Evolutionary conservation across 2,113 vertebrate species (phyloP).

Genomic region (Bostrychus sinensis): DNA sequence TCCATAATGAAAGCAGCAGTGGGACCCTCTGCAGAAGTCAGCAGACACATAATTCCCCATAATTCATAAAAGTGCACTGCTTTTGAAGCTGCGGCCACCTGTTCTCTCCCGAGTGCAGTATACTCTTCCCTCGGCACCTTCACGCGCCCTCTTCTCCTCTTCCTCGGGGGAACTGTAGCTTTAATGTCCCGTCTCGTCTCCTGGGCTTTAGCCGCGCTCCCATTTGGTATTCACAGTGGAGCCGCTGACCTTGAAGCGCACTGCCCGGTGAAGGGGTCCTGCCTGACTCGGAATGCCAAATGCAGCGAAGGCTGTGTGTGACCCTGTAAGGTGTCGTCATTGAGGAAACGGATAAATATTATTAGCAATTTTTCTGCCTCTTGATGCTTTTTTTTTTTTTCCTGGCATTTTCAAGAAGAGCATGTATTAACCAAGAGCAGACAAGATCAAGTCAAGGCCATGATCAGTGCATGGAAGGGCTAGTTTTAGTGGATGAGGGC

Average conservation of each 20-base stretch:
- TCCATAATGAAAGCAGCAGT: conserved; percentile 55
- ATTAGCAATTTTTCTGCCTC: conserved; percentile 19
- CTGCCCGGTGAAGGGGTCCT: conserved; percentile 40
- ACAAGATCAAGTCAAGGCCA: neutral
- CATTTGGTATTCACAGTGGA: conserved; percentile 68
- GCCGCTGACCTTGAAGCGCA: conserved; percentile 59
- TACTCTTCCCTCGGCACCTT: conserved; percentile 17
- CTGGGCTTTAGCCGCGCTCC: conserved; percentile 34
- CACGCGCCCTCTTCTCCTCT: conserved; percentile 32
- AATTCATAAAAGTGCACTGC: conserved; percentile 61
- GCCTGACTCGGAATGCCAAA: conserved; percentile 63
- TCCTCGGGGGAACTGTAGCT: conserved; percentile 52
- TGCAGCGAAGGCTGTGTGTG: conserved; percentile 9
- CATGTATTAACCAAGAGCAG: neutral
- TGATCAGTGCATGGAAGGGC: neutral
- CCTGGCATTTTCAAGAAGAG: neutral
- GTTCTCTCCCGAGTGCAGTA: conserved; percentile 36
- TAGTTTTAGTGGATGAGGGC: too few relatives aligned
- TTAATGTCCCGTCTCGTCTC: conserved; percentile 67
- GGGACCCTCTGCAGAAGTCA: conserved; percentile 53
- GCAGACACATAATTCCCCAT: conserved; percentile 61
- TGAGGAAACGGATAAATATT: conserved; percentile 31
- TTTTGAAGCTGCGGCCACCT: conserved; percentile 69
- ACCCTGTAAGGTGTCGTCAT: conserved; percentile 47
- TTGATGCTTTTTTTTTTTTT: neutral